These are phyloP conservation scores for Anguilla anguilla DNA, from an alignment of 2,797 vertebrate species.

Conservation along the genomic window DNA sequence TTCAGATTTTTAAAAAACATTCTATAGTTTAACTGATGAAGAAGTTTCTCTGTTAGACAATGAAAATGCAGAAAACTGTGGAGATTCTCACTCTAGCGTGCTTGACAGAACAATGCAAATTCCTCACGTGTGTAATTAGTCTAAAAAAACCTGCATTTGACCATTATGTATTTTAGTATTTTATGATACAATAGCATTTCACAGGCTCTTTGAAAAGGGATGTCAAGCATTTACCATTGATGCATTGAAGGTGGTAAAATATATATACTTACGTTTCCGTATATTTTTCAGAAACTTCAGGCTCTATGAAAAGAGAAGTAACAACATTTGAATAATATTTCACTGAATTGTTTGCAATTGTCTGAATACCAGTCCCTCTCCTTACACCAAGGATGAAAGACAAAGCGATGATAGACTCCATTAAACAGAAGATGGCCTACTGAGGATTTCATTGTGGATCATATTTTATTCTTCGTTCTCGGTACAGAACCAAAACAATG, in stretches of 20 bases:
- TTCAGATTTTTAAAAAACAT: background rate
- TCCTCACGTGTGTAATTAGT: background rate
- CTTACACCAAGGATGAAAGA: background rate
- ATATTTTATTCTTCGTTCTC: background rate
- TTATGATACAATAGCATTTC: background rate
- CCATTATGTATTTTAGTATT: background rate
- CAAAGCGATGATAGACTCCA: background rate
- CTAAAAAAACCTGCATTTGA: background rate
- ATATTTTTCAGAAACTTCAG: constrained; percentile 68
- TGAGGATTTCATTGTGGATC: background rate
- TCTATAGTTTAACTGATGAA: background rate
- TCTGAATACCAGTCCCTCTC: background rate
- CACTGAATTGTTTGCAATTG: background rate
- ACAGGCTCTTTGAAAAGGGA: background rate
- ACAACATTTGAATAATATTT: background rate
- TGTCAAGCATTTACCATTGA: background rate
- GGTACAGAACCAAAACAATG: background rate
- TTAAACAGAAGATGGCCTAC: background rate
- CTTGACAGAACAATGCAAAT: background rate
- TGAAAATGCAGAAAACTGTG: no score
- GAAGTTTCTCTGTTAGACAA: background rate
- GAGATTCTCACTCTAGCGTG: background rate
- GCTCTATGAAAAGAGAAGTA: constrained; percentile 57
- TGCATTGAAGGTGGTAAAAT: no score
- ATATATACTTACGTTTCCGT: constrained; percentile 64